phyloP scores from a whole-genome alignment of 2,888 invertebrate species.

The Mimachlamys varia region DNA sequence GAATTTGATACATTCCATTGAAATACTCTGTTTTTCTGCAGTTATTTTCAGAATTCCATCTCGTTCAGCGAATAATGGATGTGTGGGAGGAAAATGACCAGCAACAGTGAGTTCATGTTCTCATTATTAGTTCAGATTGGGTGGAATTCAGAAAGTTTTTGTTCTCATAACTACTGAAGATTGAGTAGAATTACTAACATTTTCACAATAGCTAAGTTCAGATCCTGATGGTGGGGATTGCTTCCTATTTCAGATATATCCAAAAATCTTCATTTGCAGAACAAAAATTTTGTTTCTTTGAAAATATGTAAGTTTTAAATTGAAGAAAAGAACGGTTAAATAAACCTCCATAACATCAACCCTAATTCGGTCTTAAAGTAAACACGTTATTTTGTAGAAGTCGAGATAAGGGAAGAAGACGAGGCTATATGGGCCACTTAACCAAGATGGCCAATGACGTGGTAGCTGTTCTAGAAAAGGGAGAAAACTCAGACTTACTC shows the following conservation, averaged over 20 bases:
- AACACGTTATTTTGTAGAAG: slow-evolving; percentile 56
- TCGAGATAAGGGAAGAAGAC: slow-evolving; percentile 75
- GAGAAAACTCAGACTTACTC: slow-evolving; percentile 79
- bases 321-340: too few species aligned
- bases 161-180: too few species aligned
- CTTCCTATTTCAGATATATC: not conserved
- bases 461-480: slow-evolving; percentile 80
- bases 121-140: slow-evolving; percentile 40
- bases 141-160: not conserved
- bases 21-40: slow-evolving; percentile 81
- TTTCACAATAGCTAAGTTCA: not conserved
- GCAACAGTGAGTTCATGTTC: slow-evolving; percentile 86
- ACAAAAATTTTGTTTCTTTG: too few species aligned
- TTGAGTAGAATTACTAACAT: not conserved
- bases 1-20: not conserved
- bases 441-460: slow-evolving; percentile 83
- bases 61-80: slow-evolving; percentile 90
- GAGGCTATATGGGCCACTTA: slow-evolving; percentile 87
- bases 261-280: too few species aligned
- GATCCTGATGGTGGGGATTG: not conserved
- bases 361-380: too few species aligned
- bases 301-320: too few species aligned
- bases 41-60: slow-evolving; percentile 90
- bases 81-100: slow-evolving; percentile 91
- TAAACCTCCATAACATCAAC: too few species aligned